phyloP scores from a whole-genome alignment of 2,113 vertebrate species.

The Arothron firmamentum region DNA sequence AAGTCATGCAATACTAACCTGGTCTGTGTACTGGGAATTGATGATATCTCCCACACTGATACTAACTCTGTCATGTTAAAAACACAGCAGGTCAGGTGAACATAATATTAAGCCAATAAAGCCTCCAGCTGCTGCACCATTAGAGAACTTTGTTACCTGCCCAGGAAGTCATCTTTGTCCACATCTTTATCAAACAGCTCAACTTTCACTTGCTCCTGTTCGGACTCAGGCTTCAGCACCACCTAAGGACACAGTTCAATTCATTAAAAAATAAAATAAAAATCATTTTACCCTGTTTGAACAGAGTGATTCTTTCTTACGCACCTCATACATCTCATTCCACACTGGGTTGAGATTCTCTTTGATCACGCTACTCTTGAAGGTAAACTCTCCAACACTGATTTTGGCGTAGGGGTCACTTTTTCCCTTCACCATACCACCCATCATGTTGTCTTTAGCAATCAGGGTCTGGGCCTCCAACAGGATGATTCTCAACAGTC shows the following conservation, averaged over 20 bases:
- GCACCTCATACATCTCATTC: constrained; percentile 90
- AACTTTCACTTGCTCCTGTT: constrained; percentile 79
- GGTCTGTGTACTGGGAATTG: constrained; percentile 61
- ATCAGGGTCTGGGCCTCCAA: constrained; percentile 84
- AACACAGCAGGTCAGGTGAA: neutral
- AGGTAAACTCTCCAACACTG: constrained; percentile 69
- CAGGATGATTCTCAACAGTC: constrained; percentile 84
- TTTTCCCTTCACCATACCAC: constrained; percentile 82
- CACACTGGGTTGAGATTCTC: constrained; percentile 88
- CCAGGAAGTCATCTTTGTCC: constrained; percentile 87
- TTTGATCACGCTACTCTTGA: constrained; percentile 83
- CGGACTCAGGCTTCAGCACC: constrained; percentile 76
- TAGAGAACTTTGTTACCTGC: constrained; percentile 73
- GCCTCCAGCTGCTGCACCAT: neutral
- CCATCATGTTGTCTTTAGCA: constrained; percentile 85
- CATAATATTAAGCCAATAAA: neutral
- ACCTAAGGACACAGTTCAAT: constrained; percentile 61
- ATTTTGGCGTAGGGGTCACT: constrained; percentile 88
- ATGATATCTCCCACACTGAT: constrained; percentile 66
- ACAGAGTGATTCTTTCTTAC: neutral
- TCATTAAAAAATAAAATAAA: neutral
- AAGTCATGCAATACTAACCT: constrained; percentile 47
- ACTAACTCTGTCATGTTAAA: constrained; percentile 48
- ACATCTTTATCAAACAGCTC: constrained; percentile 89
- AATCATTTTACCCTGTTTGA: neutral